These are phyloP conservation scores for Trididemnum miniatum DNA, from an alignment of 23 tunicate genomes.

Conservation along the genomic window DNA sequence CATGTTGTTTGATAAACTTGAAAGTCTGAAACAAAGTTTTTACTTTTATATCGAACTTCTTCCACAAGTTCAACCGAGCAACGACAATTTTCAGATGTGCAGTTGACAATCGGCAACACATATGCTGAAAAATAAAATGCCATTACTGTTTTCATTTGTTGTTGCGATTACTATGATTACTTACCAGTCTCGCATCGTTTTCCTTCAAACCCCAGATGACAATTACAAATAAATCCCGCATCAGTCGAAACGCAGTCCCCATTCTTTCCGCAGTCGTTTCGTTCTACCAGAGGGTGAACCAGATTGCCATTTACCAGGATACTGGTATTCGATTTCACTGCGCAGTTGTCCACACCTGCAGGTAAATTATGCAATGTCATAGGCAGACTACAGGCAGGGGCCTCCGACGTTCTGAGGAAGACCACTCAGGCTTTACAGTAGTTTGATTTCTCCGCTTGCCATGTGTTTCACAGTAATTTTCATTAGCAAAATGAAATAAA, in stretches of 20 bases:
- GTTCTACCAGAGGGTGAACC: not conserved
- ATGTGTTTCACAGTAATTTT: too few relatives aligned
- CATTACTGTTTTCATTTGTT: too few relatives aligned
- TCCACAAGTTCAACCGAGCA: conserved; percentile 27
- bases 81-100: conserved; percentile 34
- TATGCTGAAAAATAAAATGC: conserved; percentile 25
- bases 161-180: too few relatives aligned
- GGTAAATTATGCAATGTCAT: too few relatives aligned
- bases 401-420: too few relatives aligned
- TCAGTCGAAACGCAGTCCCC: conserved; percentile 52
- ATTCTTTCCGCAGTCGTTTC: conserved; percentile 37
- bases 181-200: conserved; percentile 43
- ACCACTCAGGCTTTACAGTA: too few relatives aligned
- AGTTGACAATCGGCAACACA: conserved; percentile 34
- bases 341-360: conserved; percentile 25
- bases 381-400: too few relatives aligned
- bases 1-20: too few relatives aligned
- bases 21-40: too few relatives aligned
- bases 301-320: not conserved
- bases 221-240: conserved; percentile 28
- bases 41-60: conserved; percentile 9
- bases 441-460: too few relatives aligned
- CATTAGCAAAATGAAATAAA: too few relatives aligned
- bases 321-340: not conserved
- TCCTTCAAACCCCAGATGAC: conserved; percentile 44